These are phyloP conservation scores for Lucinisca nassula DNA, from an alignment of 2,888 invertebrate species.

Conservation along the genomic window DNA sequence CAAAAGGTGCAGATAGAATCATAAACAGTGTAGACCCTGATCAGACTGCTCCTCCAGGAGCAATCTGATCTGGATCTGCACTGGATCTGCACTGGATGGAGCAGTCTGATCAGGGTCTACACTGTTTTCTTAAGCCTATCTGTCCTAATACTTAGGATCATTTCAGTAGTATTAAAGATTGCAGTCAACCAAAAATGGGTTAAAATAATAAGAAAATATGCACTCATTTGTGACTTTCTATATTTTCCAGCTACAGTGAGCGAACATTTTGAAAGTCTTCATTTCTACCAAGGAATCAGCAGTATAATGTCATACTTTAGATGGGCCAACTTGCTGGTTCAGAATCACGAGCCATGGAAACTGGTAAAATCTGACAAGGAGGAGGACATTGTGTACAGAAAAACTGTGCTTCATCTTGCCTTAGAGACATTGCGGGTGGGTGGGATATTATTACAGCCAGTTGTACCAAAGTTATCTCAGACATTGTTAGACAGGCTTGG, in stretches of 20 bases:
- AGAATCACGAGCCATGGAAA: conserved; percentile 96
- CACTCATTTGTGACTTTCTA: too few species aligned
- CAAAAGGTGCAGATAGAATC: too few species aligned
- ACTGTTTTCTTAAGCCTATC: too few species aligned
- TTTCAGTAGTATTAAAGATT: too few species aligned
- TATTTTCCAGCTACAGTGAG: conserved; percentile 89
- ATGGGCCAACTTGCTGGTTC: conserved; percentile 95
- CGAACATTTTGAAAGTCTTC: conserved; percentile 92
- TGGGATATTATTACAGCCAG: conserved; percentile 94
- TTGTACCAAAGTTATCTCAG: conserved; percentile 93
- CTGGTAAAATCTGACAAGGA: conserved; percentile 90
- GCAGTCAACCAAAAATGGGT: too few species aligned
- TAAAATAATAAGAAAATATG: too few species aligned
- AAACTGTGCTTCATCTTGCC: conserved; percentile 93
- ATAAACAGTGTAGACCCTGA: too few species aligned
- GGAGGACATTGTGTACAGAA: conserved; percentile 89
- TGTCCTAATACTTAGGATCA: too few species aligned
- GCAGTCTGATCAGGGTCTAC: too few species aligned
- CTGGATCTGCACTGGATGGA: too few species aligned
- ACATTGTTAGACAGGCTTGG: conserved; percentile 90
- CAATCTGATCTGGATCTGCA: too few species aligned
- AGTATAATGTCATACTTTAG: conserved; percentile 93
- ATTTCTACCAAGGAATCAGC: conserved; percentile 95
- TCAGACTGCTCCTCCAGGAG: too few species aligned
- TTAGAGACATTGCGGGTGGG: conserved; percentile 95